These are phyloP conservation scores for Chorisops tibialis DNA, from an alignment of 2,888 invertebrate species.

Conservation along the genomic window DNA sequence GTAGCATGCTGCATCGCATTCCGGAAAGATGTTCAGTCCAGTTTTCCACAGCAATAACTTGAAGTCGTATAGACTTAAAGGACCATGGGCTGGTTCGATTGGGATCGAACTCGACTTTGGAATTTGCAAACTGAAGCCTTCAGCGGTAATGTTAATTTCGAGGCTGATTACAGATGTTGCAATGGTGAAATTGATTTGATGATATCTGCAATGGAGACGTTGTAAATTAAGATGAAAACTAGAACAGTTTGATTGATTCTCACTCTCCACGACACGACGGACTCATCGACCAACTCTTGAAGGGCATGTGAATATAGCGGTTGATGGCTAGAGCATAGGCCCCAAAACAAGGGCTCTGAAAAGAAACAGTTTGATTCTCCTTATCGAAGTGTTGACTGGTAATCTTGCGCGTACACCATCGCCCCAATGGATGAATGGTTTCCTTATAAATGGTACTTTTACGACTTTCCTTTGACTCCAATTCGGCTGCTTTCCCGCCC, in stretches of 20 bases:
- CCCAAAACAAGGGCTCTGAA: slow-evolving; percentile 8
- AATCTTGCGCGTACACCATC: slow-evolving; percentile 2
- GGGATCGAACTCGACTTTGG: not conserved
- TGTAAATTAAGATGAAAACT: not conserved
- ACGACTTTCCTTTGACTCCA: not conserved
- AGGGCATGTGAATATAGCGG: slow-evolving; percentile 6
- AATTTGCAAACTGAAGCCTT: not conserved
- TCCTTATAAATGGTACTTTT: not conserved
- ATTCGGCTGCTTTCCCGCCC: not conserved
- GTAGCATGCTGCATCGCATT: slow-evolving; percentile 9
- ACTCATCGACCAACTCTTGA: slow-evolving; percentile 1
- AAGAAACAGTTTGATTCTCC: not conserved
- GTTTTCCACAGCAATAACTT: not conserved
- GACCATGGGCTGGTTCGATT: not conserved
- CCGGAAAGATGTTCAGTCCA: slow-evolving; percentile 11
- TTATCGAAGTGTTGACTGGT: not conserved
- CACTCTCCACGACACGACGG: not conserved
- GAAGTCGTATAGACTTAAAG: not conserved
- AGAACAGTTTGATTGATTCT: too few relatives aligned
- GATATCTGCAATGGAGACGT: not conserved
- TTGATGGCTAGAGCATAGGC: slow-evolving; percentile 2
- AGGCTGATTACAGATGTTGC: not conserved
- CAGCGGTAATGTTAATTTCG: not conserved
- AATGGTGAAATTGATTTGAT: not conserved
- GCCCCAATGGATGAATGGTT: not conserved